Base-by-base conservation (phyloP, 2,113 vertebrate species). In the Corythornis vintsioides region DNA sequence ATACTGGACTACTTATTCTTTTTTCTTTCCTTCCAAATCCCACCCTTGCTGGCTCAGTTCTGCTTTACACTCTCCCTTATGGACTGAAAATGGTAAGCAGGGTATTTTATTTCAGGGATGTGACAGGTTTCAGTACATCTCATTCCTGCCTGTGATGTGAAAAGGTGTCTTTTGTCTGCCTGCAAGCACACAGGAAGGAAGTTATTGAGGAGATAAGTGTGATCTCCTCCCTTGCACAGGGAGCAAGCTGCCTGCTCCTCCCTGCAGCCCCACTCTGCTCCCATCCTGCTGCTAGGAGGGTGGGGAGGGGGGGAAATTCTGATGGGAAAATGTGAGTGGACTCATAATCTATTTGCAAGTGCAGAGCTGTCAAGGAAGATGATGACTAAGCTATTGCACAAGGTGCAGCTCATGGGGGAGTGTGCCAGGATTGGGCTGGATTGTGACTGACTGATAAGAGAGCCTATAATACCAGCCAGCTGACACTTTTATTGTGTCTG, bases 321-420 rank as follows among this genome's bases (percentile, higher is more conserved):
- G 52, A 24, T 48, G 60, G 92, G 93, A 82, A 89, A 85, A 77
- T 92, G 43, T 82, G 82, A 94, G 86, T 77, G 73, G 74, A 85
- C 61, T 95, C 7, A 2, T 64, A 60, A 84, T 83, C 14, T 67
- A 9, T 90, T 80, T 85, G 60, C 79, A 40, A 93, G 82, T 74
- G 72, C 10, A 5, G 81, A 10, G 93, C 84, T 80, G 80, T 92
- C 84, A 81, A 92, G 91, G 88, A 94, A 94, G 93, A 28, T 93
- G 95, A 95, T 95, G 96, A 96, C 92, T 91, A 88, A 94, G 94
- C 93, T 76, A 24, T 96, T 93, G 67, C 75, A 77, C 77, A 93
- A 90, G 76, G 70, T 90, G 43, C 53, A 88, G 72, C 29, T 57
- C 86, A 84, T 91, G 6, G 29, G 93, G 59, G 83, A 74, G 25